Conservation (phyloP, 2,888 invertebrate species). For the Linnaemya tessellans region DNA sequence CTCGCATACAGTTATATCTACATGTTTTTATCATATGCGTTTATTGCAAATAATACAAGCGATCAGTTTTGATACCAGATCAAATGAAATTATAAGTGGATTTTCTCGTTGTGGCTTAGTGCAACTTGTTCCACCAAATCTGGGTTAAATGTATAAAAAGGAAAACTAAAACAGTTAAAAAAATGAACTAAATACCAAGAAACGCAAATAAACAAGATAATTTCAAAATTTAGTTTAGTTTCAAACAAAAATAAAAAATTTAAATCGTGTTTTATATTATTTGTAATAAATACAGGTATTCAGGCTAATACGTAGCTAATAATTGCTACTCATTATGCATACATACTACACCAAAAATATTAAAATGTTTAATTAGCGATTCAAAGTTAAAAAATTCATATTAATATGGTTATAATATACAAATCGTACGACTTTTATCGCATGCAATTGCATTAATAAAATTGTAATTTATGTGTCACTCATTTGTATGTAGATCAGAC, state of each 20-base stretch:
- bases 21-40: constrained; percentile 44
- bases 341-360: too few relatives aligned
- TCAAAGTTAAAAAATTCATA: background rate
- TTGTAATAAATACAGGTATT: constrained; percentile 14
- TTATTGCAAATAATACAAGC: constrained; percentile 55
- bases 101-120: constrained; percentile 71
- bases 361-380: constrained; percentile 52
- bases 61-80: constrained; percentile 63
- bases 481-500: constrained; percentile 7
- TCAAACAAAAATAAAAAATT: constrained; percentile 19
- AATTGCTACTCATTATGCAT: constrained; percentile 1
- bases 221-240: constrained; percentile 51
- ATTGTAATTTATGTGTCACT: constrained; percentile 51
- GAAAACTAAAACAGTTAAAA: constrained; percentile 45
- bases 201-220: constrained; percentile 44
- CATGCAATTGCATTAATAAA: constrained; percentile 40
- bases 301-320: background rate
- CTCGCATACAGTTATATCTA: constrained; percentile 29
- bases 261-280: constrained; percentile 38
- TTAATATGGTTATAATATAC: constrained; percentile 17
- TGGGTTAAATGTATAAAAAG: constrained; percentile 71
- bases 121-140: constrained; percentile 64
- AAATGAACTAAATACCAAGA: constrained; percentile 46
- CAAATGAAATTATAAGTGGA: constrained; percentile 72
- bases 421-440: background rate